Evolutionary conservation across 2,113 vertebrate species (phyloP).

Genomic region (Prolemur simus): DNA sequence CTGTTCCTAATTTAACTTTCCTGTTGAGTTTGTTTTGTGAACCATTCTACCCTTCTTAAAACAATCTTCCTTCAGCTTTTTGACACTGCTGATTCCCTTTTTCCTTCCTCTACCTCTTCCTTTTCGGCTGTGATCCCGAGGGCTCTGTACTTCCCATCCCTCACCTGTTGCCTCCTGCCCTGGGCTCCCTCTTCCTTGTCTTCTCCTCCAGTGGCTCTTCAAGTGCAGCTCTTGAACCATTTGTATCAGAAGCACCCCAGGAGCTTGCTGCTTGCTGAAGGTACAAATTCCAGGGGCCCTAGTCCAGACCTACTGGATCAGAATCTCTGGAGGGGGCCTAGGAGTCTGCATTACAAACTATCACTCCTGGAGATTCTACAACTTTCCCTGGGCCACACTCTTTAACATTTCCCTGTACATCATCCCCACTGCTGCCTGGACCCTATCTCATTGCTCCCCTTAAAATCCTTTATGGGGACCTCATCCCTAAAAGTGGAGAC

Average conservation of each 20-base stretch:
- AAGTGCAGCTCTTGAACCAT: background rate
- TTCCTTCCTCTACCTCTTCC: background rate
- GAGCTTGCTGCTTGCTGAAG: background rate
- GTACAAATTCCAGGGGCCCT: background rate
- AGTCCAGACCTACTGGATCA: background rate
- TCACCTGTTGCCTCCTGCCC: background rate
- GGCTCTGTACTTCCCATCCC: background rate
- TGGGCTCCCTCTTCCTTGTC: background rate
- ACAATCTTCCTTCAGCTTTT: background rate
- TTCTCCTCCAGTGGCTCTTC: background rate
- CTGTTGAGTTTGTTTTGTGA: background rate
- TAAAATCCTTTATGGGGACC: background rate
- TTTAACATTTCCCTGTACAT: background rate
- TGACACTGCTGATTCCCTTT: background rate
- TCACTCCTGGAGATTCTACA: background rate
- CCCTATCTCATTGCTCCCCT: background rate
- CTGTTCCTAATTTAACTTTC: background rate
- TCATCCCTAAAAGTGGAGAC: background rate
- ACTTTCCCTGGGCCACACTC: background rate
- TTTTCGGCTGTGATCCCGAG: accelerated
- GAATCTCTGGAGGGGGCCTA: background rate
- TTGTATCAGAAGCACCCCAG: background rate
- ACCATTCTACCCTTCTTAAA: background rate
- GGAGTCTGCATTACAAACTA: background rate
- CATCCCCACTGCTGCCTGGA: background rate